Conservation (phyloP, 2,797 vertebrate genomes). For the Lacerta bilineata region DNA sequence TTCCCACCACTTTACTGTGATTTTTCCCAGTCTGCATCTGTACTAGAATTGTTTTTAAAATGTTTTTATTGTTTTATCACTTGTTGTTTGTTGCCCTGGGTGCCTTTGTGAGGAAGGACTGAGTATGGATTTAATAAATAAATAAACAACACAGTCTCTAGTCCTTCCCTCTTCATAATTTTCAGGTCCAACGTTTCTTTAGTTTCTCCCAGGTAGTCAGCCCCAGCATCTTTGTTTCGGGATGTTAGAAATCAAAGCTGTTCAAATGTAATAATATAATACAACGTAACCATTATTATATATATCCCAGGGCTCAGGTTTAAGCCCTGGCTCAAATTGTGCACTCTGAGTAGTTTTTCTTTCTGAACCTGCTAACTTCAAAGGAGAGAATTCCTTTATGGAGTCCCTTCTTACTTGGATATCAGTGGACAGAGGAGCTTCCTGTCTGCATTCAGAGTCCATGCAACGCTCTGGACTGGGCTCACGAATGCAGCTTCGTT, state of each 20-base stretch:
- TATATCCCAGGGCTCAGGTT: not conserved
- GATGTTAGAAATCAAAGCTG: not conserved
- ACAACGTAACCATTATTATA: not conserved
- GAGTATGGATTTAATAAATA: too few relatives aligned
- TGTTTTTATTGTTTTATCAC: too few relatives aligned
- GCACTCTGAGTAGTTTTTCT: too few relatives aligned
- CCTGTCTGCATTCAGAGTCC: not conserved
- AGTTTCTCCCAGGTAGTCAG: not conserved
- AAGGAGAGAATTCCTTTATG: too few relatives aligned
- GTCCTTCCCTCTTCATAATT: not conserved
- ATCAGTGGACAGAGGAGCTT: not conserved
- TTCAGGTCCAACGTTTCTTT: not conserved
- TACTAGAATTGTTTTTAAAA: too few relatives aligned
- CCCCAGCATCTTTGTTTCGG: not conserved
- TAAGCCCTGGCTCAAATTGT: not conserved
- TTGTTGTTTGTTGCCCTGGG: too few relatives aligned
- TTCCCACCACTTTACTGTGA: not conserved
- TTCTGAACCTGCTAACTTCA: not conserved
- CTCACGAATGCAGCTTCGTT: not conserved
- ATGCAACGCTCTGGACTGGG: not conserved
- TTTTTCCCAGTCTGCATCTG: too few relatives aligned
- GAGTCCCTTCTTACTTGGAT: too few relatives aligned
- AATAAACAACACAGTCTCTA: not conserved
- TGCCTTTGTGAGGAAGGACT: too few relatives aligned
- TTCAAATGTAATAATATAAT: too few relatives aligned